Evolutionary conservation across 2,113 vertebrate species (phyloP).

Genomic region (Trogon melanurus): DNA sequence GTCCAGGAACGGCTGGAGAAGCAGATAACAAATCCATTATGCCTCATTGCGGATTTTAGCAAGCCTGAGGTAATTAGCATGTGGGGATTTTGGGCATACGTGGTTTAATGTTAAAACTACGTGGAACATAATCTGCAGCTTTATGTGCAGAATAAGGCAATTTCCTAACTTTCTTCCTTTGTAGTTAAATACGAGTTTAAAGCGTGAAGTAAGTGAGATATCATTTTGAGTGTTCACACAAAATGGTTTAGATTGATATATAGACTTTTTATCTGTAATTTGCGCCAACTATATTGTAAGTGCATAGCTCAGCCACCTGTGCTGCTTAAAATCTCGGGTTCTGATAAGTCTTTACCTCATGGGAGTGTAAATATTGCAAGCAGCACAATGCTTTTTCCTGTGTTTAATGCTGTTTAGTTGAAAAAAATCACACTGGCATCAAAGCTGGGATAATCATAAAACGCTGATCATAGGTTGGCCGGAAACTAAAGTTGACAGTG

Average conservation of each 20-base stretch:
- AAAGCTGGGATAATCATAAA: not conserved
- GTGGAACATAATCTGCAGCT: not conserved
- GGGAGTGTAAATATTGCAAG: not conserved
- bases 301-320: not conserved
- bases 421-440: not conserved
- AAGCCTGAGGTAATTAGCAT: slow-evolving; percentile 88
- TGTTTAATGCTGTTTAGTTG: not conserved
- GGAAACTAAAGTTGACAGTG: not conserved
- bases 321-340: not conserved
- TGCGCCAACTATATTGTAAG: not conserved
- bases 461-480: not conserved
- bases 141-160: not conserved
- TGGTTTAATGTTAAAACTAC: not conserved
- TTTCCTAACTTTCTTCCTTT: not conserved
- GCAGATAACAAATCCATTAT: slow-evolving; percentile 87
- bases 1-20: slow-evolving; percentile 87
- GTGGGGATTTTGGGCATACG: not conserved
- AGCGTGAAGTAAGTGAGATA: not conserved
- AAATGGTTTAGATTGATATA: not conserved
- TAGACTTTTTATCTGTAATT: not conserved
- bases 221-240: not conserved
- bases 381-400: not conserved
- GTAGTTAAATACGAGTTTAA: not conserved
- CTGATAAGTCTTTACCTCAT: not conserved
- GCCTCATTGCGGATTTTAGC: slow-evolving; percentile 90